Conservation (phyloP, 2,888 invertebrate genomes). For the Calameuta filiformis region DNA sequence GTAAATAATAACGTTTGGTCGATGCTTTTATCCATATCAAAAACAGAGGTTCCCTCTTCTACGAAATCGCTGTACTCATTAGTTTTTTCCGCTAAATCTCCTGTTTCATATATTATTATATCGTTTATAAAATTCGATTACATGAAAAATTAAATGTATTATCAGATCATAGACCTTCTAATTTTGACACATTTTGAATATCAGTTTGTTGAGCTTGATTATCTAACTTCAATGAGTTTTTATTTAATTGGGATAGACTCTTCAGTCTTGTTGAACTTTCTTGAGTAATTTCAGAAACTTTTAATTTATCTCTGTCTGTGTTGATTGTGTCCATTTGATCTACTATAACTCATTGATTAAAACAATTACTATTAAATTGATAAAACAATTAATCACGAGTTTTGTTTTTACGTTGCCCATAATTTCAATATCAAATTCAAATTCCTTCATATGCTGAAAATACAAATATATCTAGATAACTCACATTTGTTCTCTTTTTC, state of each 20-base stretch:
- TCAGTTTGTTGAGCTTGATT: not conserved
- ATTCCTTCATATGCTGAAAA: not conserved
- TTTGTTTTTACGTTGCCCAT: not conserved
- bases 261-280: not conserved
- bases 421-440: not conserved
- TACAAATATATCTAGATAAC: not conserved
- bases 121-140: not conserved
- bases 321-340: not conserved
- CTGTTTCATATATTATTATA: not conserved
- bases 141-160: not conserved
- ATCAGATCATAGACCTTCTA: not conserved
- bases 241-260: not conserved
- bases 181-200: not conserved
- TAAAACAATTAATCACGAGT: not conserved
- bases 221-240: not conserved
- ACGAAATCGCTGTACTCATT: not conserved
- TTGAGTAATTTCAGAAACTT: not conserved
- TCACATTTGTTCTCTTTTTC: not conserved
- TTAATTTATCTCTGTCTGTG: not conserved
- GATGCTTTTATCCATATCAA: not conserved
- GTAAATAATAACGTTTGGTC: not conserved
- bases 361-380: not conserved
- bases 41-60: not conserved
- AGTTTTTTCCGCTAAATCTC: not conserved
- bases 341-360: not conserved